Evolutionary conservation across 2,888 invertebrate genomes (phyloP).

Genomic region (Ernsta delagoae): DNA sequence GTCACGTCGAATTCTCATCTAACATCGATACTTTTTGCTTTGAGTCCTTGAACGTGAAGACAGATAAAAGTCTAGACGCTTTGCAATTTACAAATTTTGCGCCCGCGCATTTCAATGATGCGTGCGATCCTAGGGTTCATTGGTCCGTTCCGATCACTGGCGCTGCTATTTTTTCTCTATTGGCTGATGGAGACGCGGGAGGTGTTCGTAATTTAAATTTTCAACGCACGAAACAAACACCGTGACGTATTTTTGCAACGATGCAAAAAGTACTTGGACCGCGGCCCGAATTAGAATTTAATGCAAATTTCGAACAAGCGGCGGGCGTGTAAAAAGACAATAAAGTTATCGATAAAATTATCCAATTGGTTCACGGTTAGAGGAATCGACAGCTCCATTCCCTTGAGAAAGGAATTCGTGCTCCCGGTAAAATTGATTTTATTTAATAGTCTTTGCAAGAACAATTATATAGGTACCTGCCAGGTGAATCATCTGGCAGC

Average conservation of each 20-base stretch:
- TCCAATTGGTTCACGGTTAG: constrained; percentile 59
- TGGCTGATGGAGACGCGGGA: constrained; percentile 56
- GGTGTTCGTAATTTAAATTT: constrained; percentile 72
- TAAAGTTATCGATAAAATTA: constrained; percentile 52
- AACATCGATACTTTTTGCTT: constrained; percentile 55
- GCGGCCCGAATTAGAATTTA: constrained; percentile 58
- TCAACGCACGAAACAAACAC: constrained; percentile 68
- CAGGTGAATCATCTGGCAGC: constrained; percentile 39
- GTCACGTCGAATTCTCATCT: constrained; percentile 53
- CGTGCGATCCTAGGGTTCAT: constrained; percentile 73
- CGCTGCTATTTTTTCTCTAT: constrained; percentile 53
- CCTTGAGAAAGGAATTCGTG: constrained; percentile 47
- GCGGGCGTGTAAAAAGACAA: constrained; percentile 42
- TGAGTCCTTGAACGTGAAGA: constrained; percentile 63
- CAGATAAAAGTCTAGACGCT: constrained; percentile 74
- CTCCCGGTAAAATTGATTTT: constrained; percentile 46
- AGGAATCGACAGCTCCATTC: constrained; percentile 54
- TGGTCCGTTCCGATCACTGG: constrained; percentile 65
- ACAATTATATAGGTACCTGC: constrained; percentile 31
- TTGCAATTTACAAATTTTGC: constrained; percentile 77
- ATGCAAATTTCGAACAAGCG: constrained; percentile 57
- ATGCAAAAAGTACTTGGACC: constrained; percentile 64
- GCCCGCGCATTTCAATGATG: constrained; percentile 77
- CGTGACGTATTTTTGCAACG: constrained; percentile 71
- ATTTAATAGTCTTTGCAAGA: constrained; percentile 43